Evolutionary conservation across 2,888 invertebrate species (phyloP).

Genomic region (Escarpia spicata): DNA sequence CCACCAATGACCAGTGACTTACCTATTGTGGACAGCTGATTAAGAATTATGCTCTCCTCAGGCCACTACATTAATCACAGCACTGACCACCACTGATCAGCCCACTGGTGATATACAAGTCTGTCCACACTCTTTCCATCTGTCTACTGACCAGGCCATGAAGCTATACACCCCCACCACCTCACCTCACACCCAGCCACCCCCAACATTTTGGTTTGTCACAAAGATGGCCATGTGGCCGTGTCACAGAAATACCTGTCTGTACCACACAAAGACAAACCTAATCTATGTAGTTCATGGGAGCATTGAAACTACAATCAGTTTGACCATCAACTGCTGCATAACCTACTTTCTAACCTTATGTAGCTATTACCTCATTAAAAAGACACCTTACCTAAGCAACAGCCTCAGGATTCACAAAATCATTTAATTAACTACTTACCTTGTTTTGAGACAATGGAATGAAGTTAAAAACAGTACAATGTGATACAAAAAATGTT

Average conservation of each 20-base stretch:
- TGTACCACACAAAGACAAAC: not conserved
- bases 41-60: not conserved
- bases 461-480: too few species aligned
- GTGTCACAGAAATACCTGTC: not conserved
- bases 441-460: too few species aligned
- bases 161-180: not conserved
- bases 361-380: too few species aligned
- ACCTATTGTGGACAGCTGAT: slow-evolving; percentile 6
- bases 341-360: too few species aligned
- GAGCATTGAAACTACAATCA: too few species aligned
- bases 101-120: not conserved
- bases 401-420: too few species aligned
- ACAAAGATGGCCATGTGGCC: not conserved
- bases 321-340: too few species aligned
- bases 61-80: not conserved
- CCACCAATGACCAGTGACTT: not conserved
- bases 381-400: too few species aligned
- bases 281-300: not conserved
- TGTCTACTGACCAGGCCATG: not conserved
- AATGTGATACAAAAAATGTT: too few species aligned
- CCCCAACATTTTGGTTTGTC: not conserved
- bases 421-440: too few species aligned
- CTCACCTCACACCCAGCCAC: not conserved
- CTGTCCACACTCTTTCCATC: not conserved
- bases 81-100: not conserved